Conservation (phyloP, 1,140 invertebrate genomes). For the Drosophila murphyi region DNA sequence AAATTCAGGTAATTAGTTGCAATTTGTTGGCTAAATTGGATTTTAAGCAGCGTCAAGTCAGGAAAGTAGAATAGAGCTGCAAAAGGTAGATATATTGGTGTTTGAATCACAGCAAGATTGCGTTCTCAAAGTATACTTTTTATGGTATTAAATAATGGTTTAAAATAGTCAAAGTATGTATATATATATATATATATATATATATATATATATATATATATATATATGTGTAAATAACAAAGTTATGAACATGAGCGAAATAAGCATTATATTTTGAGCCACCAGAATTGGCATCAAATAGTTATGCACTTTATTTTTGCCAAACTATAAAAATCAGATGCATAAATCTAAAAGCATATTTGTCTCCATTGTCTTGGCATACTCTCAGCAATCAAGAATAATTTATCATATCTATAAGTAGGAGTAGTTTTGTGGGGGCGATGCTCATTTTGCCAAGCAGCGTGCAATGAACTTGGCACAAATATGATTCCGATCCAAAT, state of each 20-base stretch:
- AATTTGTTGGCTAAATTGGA: constrained; percentile 68
- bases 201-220: too few relatives aligned
- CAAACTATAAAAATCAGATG: constrained; percentile 33
- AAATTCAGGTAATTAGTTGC: constrained; percentile 62
- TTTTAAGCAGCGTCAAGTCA: constrained; percentile 57
- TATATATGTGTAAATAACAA: too few relatives aligned
- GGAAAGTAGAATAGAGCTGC: background rate
- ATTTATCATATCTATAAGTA: constrained; percentile 52
- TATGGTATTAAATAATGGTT: background rate
- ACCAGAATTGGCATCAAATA: constrained; percentile 23
- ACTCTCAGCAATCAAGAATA: constrained; percentile 34
- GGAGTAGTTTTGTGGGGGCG: constrained; percentile 14
- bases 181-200: too few relatives aligned
- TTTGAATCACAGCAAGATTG: background rate
- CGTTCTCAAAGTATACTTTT: background rate
- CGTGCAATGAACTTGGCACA: constrained; percentile 45
- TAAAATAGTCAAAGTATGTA: too few relatives aligned
- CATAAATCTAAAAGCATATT: constrained; percentile 44
- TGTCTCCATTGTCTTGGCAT: constrained; percentile 38
- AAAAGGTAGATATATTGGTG: background rate
- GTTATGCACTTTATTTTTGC: constrained; percentile 35
- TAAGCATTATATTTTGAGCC: constrained; percentile 35
- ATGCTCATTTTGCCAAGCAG: constrained; percentile 35
- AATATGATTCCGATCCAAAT: constrained; percentile 3
- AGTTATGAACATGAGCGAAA: too few relatives aligned